Percentiles rank a stretch among this genome's conserved stretches.
Evolutionary conservation across 2,113 vertebrate species (phyloP).

Genomic region (Tragelaphus buxtoni): DNA sequence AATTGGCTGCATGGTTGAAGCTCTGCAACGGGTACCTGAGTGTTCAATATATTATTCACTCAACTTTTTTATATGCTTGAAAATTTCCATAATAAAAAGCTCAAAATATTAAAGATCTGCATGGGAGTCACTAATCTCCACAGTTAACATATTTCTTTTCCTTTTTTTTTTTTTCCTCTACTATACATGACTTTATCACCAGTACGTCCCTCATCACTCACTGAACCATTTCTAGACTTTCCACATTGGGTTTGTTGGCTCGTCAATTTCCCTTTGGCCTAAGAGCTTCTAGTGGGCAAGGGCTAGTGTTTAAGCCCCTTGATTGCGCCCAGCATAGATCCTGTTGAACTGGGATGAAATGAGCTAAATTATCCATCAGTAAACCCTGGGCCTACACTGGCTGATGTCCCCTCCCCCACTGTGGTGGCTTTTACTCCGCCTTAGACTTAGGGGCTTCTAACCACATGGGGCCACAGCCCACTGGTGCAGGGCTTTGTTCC

Average conservation of each 20-base stretch:
- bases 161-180: not conserved
- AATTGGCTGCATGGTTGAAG: not conserved
- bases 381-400: not conserved
- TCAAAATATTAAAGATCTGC: not conserved
- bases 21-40: not conserved
- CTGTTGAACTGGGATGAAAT: not conserved
- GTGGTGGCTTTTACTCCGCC: not conserved
- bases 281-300: not conserved
- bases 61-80: not conserved
- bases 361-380: not conserved
- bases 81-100: not conserved
- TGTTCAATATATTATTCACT: not conserved
- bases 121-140: not conserved
- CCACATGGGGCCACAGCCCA: not conserved
- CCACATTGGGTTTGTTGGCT: not conserved
- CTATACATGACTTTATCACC: not conserved
- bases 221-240: not conserved
- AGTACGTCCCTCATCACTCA: not conserved
- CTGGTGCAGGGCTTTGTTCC: not conserved
- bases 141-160: not conserved
- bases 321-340: not conserved
- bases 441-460: not conserved
- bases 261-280: not conserved
- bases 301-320: not conserved
- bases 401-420: accelerated